A percentile compares a stretch with the other conserved stretches of the same genome.
phyloP scores from a whole-genome alignment of 92 coral and sea anemone genomes.

The Heliopora coerulea region DNA sequence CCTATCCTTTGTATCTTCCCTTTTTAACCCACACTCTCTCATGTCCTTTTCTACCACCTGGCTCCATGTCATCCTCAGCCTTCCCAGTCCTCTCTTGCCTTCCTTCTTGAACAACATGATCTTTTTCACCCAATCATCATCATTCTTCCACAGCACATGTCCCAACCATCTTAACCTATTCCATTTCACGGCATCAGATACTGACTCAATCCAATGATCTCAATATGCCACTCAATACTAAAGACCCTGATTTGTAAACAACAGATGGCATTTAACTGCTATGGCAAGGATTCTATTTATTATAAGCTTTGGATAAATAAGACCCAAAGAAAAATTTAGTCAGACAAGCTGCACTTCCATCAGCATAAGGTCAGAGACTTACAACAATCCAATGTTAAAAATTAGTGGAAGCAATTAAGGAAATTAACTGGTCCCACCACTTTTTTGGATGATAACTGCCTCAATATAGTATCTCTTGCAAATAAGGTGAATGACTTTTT shows the following conservation, averaged over 20 bases:
- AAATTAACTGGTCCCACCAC: constrained; percentile 37
- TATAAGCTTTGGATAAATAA: constrained; percentile 45
- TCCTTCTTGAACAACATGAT: too few relatives aligned
- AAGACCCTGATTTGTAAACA: constrained; percentile 37
- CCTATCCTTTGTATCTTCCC: too few relatives aligned
- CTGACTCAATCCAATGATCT: too few relatives aligned
- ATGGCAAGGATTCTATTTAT: constrained; percentile 33
- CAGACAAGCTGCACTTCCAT: constrained; percentile 16
- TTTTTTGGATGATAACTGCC: constrained; percentile 26
- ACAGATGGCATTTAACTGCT: constrained; percentile 36
- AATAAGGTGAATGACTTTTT: constrained; percentile 50
- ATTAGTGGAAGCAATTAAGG: constrained; percentile 59
- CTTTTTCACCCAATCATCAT: too few relatives aligned
- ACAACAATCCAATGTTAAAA: constrained; percentile 10
- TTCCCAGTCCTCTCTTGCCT: too few relatives aligned
- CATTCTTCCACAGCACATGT: too few relatives aligned
- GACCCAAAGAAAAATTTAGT: constrained; percentile 27
- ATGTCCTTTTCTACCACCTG: too few relatives aligned
- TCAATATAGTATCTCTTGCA: constrained; percentile 28
- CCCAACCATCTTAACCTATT: too few relatives aligned
- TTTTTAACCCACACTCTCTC: too few relatives aligned
- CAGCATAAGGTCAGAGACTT: background rate
- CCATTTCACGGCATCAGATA: too few relatives aligned
- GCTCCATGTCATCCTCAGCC: too few relatives aligned
- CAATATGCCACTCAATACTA: too few relatives aligned